These are phyloP conservation scores for Lota lota DNA, from an alignment of 2,113 vertebrate genomes.

Conservation along the genomic window DNA sequence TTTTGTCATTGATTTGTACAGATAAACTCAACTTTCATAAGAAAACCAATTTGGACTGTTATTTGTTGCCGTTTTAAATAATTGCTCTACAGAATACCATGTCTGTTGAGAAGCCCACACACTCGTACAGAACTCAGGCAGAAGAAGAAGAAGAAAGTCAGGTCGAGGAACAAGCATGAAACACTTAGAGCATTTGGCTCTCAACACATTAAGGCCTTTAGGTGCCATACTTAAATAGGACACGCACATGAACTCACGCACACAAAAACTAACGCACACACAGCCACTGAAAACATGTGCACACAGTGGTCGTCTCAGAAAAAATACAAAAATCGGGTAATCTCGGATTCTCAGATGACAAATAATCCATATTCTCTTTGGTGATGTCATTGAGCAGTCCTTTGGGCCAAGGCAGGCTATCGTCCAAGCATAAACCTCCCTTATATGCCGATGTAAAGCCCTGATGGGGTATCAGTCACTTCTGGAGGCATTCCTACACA, in stretches of 20 bases:
- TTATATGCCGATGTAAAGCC: slow-evolving; percentile 3
- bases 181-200: slow-evolving; percentile 31
- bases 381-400: slow-evolving; percentile 30
- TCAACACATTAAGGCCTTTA: slow-evolving; percentile 28
- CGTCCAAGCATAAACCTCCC: slow-evolving; percentile 5
- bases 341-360: slow-evolving; percentile 46
- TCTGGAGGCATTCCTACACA: slow-evolving; percentile 40
- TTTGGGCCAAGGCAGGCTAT: slow-evolving; percentile 34
- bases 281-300: background rate
- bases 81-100: background rate
- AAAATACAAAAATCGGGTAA: slow-evolving; percentile 47
- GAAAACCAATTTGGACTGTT: slow-evolving; percentile 35
- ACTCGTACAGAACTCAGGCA: slow-evolving; percentile 3
- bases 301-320: slow-evolving; percentile 8
- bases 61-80: slow-evolving; percentile 9
- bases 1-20: slow-evolving; percentile 59
- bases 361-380: slow-evolving; percentile 57
- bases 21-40: slow-evolving; percentile 52
- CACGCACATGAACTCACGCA: slow-evolving; percentile 13
- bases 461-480: slow-evolving; percentile 17
- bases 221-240: slow-evolving; percentile 25
- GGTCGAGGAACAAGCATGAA: slow-evolving; percentile 1
- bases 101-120: slow-evolving; percentile 1
- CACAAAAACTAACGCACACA: background rate
- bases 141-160: background rate